Evolutionary conservation across 1,140 invertebrate species (phyloP), one percentile per base, ranked within the genome.

Genomic region (Acromyrmex charruanus): DNA sequence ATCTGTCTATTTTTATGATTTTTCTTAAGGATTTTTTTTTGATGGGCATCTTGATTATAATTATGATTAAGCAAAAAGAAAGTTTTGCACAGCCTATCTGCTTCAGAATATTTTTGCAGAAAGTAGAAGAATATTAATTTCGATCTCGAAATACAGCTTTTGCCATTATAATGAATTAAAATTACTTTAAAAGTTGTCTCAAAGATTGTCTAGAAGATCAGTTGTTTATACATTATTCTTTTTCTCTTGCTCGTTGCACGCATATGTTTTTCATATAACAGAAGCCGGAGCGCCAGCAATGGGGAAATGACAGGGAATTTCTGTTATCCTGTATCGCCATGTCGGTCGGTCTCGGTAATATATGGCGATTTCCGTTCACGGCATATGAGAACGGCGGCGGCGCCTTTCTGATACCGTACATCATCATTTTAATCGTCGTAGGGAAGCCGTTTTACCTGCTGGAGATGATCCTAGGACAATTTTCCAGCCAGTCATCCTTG

Each of bases 391-490:
- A 98, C 92, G 98, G 98, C 14, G 98, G 98, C 49, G 97, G 97
- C 0, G 97, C 97, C 0, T 98, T 98, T 93, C 95, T 98, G 0
- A 97, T 98, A 65, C 98, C 98, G 0, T 98, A 98, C 92, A 96
- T 98, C 12, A 96, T 99, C 51, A 97, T 98, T 39, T 95, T 99
- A 58, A 93, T 98, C 3, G 94, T 99, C 49, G 97, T 98, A 55
- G 98, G 98, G 0, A 97, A 98, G 90, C 98, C 98, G 0, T 96
- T 99, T 87, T 99, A 99, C 93, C 98, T 98, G 90, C 96, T 99
- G 95, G 98, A 99, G 93, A 97, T 98, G 94, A 95, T 97, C 6
- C 91, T 98, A 0, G 98, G 98, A 16, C 98, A 98, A 91, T 98
- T 98, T 91, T 96, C 97, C 7, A 96, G 97, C 63, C 96, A 96